Percentiles rank a stretch among this genome's conserved stretches.
Evolutionary conservation across 2,888 invertebrate species (phyloP).

Genomic region (Barypeithes pellucidus): DNA sequence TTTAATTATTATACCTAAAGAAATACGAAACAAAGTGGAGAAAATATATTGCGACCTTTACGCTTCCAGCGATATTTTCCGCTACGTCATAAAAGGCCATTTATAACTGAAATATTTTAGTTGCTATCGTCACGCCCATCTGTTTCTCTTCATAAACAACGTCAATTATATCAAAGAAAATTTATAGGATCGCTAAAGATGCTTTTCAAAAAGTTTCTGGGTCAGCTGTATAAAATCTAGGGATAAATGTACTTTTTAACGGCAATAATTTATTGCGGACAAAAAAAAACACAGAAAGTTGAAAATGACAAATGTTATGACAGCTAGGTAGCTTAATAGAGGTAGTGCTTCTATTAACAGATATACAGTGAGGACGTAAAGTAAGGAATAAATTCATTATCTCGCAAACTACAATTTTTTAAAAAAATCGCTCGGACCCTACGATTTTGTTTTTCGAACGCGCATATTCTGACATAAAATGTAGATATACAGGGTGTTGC

Average conservation of each 20-base stretch:
- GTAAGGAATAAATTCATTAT: no score
- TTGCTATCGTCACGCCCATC: constrained; percentile 49
- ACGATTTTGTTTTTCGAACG: no score
- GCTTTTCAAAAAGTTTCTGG: constrained; percentile 32
- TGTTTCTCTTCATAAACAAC: constrained; percentile 50
- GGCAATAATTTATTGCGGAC: not conserved
- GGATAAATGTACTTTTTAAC: constrained; percentile 7
- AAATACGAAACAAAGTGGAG: constrained; percentile 8
- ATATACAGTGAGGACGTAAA: no score
- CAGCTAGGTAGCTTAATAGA: no score
- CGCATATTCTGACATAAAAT: no score
- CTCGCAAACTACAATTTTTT: no score
- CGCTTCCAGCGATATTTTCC: constrained; percentile 41
- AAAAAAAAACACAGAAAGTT: not conserved
- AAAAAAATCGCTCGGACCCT: no score
- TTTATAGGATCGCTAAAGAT: constrained; percentile 40
- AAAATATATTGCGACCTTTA: constrained; percentile 41
- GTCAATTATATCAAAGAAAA: constrained; percentile 46
- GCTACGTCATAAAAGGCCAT: constrained; percentile 43
- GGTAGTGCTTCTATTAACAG: no score
- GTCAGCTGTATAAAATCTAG: constrained; percentile 13
- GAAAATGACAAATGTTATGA: not conserved
- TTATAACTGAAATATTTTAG: constrained; percentile 47
- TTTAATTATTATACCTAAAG: constrained; percentile 20
- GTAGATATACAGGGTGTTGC: no score